Evolutionary conservation across 2,888 invertebrate genomes (phyloP).

Genomic region (Diarsia dahlii): DNA sequence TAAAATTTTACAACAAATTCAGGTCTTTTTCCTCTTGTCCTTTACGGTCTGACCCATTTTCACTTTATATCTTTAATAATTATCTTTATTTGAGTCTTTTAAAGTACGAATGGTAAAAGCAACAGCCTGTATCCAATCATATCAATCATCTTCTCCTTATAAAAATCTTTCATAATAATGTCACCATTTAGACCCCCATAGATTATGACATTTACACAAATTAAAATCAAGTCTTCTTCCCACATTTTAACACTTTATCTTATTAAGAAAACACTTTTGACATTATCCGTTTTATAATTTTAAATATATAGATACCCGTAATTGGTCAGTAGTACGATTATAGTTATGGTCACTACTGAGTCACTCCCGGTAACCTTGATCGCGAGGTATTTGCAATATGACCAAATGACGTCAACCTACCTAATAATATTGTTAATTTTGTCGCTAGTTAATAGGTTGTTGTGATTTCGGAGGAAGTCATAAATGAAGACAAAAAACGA

Average conservation of each 20-base stretch:
- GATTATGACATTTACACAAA: neutral
- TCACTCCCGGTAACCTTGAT: slow-evolving; percentile 60
- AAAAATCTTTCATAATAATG: neutral
- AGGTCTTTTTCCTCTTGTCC: neutral
- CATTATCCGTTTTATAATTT: slow-evolving; percentile 33
- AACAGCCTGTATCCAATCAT: neutral
- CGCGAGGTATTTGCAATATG: slow-evolving; percentile 46
- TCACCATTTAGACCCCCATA: neutral
- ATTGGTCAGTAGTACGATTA: slow-evolving; percentile 35
- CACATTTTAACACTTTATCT: slow-evolving; percentile 18
- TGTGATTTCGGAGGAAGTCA: slow-evolving; percentile 6
- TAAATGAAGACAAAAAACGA: neutral
- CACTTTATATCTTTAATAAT: neutral
- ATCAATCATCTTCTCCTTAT: neutral
- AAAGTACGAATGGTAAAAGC: neutral
- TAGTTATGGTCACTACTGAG: slow-evolving; percentile 48
- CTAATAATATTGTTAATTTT: slow-evolving; percentile 30
- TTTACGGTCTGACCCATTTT: neutral
- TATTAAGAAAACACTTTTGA: slow-evolving; percentile 19
- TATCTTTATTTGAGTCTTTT: neutral
- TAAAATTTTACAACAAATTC: neutral
- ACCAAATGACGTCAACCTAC: slow-evolving; percentile 39
- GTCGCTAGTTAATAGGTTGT: slow-evolving; percentile 11
- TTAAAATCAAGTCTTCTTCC: slow-evolving; percentile 21
- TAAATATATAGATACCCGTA: slow-evolving; percentile 44